Evolutionary conservation across 2,113 vertebrate genomes (phyloP).

Genomic region (Sceloporus tristichus): DNA sequence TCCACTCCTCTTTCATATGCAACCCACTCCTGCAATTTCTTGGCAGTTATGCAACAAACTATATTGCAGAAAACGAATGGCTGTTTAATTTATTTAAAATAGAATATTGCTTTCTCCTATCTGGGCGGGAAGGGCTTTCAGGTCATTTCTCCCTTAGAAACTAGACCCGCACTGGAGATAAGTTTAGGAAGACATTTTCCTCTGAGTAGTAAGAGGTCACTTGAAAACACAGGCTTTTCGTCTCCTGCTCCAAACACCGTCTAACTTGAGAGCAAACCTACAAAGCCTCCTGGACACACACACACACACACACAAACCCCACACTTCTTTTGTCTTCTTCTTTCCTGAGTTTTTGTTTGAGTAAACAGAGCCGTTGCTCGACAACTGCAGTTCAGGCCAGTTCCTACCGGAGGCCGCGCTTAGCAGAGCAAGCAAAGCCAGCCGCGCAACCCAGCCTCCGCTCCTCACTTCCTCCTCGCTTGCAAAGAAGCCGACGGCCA

Average conservation of each 20-base stretch:
- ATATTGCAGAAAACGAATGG: not conserved
- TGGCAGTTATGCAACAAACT: not conserved
- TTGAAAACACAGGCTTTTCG: not conserved
- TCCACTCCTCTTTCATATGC: not conserved
- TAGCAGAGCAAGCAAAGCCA: not conserved
- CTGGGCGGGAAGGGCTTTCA: not conserved
- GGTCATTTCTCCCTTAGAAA: not conserved
- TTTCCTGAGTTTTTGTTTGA: not conserved
- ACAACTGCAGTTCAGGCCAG: not conserved
- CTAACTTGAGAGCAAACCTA: not conserved
- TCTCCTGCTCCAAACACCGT: not conserved
- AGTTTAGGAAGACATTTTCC: not conserved
- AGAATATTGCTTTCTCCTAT: not conserved
- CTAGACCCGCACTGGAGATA: not conserved
- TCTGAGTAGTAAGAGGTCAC: not conserved
- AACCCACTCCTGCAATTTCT: not conserved
- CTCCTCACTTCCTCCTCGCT: not conserved
- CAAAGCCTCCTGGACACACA: not conserved
- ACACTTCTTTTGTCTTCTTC: not conserved
- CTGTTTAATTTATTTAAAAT: not conserved
- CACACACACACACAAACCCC: too few species aligned
- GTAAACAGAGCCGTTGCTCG: not conserved
- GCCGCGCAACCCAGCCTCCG: not conserved
- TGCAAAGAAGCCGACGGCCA: not conserved
- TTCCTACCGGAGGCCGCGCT: not conserved